phyloP scores from a whole-genome alignment of 2,888 invertebrate genomes.

The Trissoscelio sp. region DNA sequence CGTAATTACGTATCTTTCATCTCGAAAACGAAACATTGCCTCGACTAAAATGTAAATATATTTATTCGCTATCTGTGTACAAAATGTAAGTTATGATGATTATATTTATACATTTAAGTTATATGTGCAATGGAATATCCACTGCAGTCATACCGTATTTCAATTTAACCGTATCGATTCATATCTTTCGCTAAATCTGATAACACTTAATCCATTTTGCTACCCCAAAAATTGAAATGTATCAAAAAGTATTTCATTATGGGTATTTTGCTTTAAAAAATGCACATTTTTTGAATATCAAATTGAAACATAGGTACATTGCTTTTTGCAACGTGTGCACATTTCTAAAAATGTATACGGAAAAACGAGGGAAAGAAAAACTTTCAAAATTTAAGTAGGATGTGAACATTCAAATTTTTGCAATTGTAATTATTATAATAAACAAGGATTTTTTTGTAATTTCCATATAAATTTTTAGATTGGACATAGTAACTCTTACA shows the following conservation, averaged over 20 bases:
- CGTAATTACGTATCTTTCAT: constrained; percentile 53
- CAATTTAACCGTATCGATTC: constrained; percentile 46
- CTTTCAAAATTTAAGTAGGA: no score
- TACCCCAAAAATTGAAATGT: neutral
- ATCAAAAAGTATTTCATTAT: constrained; percentile 23
- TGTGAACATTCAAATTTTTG: no score
- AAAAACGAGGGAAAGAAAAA: no score
- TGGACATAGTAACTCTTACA: no score
- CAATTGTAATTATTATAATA: no score
- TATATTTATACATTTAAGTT: constrained; percentile 42
- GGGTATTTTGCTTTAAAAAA: no score
- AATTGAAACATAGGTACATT: no score
- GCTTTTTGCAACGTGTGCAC: no score
- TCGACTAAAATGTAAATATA: constrained; percentile 36
- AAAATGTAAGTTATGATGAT: constrained; percentile 36
- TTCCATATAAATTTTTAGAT: no score
- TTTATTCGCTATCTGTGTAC: constrained; percentile 23
- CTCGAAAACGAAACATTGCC: constrained; percentile 13
- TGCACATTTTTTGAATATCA: no score
- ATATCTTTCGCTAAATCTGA: constrained; percentile 43
- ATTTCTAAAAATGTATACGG: no score
- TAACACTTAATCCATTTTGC: constrained; percentile 31
- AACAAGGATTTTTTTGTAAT: no score
- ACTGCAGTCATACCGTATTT: constrained; percentile 18
- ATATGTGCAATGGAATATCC: constrained; percentile 30